Evolutionary conservation across 1,140 invertebrate genomes (phyloP).

Genomic region (Penaeus vannamei): DNA sequence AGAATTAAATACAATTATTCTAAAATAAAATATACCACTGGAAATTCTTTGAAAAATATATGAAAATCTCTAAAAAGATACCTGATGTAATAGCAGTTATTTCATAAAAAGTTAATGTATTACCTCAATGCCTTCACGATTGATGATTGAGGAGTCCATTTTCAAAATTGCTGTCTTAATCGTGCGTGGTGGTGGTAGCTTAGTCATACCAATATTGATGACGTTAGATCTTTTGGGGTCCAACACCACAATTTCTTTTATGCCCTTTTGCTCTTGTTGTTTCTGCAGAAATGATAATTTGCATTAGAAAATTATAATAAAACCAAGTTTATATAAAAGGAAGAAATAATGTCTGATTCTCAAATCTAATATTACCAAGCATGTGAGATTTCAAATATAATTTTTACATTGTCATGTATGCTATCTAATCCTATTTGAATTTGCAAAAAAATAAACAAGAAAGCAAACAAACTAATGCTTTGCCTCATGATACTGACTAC

Average conservation of each 20-base stretch:
- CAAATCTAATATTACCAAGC: too few species aligned
- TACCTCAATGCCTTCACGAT: conserved; percentile 96
- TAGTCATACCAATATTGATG: conserved; percentile 99
- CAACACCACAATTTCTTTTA: conserved; percentile 95
- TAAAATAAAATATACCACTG: neutral
- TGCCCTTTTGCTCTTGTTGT: conserved; percentile 93
- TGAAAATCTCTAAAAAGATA: neutral
- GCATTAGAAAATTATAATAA: neutral
- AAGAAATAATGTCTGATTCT: neutral
- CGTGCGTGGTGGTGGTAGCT: conserved; percentile 93
- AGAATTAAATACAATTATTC: too few species aligned
- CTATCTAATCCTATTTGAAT: too few species aligned
- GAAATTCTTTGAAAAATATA: neutral
- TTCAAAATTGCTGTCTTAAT: conserved; percentile 99
- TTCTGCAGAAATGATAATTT: conserved; percentile 77
- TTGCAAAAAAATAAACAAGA: too few species aligned
- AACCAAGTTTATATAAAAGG: neutral
- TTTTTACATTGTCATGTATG: too few species aligned
- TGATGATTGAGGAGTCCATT: conserved; percentile 99
- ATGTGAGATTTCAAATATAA: too few species aligned
- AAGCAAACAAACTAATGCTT: too few species aligned
- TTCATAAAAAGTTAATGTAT: conserved; percentile 48
- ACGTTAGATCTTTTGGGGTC: conserved; percentile 98
- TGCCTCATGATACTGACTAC: too few species aligned
- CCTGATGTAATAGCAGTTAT: too few species aligned